Percentiles rank a stretch among this genome's conserved stretches.
phyloP scores from a whole-genome alignment of 2,888 invertebrate genomes.

The Polylopha cassiicola region DNA sequence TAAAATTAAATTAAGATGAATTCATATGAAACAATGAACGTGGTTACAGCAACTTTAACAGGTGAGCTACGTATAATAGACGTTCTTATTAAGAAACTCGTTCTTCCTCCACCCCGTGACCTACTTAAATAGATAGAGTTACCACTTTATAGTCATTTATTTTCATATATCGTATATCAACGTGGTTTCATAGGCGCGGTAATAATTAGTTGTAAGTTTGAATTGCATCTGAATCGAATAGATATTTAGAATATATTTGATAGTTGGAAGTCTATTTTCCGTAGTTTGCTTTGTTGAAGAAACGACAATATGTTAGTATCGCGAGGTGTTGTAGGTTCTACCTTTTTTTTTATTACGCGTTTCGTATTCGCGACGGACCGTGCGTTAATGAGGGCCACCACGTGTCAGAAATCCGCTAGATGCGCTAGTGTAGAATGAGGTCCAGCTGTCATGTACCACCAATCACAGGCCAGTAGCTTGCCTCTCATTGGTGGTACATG shows the following conservation, averaged over 20 bases:
- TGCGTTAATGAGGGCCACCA: too few species aligned
- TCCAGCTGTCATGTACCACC: too few species aligned
- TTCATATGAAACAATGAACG: too few species aligned
- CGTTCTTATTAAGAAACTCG: slow-evolving; percentile 36
- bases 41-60: slow-evolving; percentile 34
- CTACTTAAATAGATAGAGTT: slow-evolving; percentile 34
- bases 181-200: slow-evolving; percentile 25
- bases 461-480: too few species aligned
- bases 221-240: slow-evolving; percentile 50
- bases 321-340: slow-evolving; percentile 32
- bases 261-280: slow-evolving; percentile 63
- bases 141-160: slow-evolving; percentile 56
- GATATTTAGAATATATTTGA: slow-evolving; percentile 39
- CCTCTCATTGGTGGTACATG: too few species aligned
- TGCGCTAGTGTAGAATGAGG: too few species aligned
- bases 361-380: too few species aligned
- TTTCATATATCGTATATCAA: slow-evolving; percentile 52
- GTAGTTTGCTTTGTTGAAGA: slow-evolving; percentile 60
- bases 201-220: slow-evolving; percentile 32
- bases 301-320: slow-evolving; percentile 49
- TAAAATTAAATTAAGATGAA: too few species aligned
- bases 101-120: slow-evolving; percentile 37
- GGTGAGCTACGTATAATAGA: slow-evolving; percentile 58
- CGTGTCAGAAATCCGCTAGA: too few species aligned
- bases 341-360: slow-evolving; percentile 15